Base-by-base conservation (phyloP, 1,140 invertebrate species). In the Lepidotrigona ventralis region DNA sequence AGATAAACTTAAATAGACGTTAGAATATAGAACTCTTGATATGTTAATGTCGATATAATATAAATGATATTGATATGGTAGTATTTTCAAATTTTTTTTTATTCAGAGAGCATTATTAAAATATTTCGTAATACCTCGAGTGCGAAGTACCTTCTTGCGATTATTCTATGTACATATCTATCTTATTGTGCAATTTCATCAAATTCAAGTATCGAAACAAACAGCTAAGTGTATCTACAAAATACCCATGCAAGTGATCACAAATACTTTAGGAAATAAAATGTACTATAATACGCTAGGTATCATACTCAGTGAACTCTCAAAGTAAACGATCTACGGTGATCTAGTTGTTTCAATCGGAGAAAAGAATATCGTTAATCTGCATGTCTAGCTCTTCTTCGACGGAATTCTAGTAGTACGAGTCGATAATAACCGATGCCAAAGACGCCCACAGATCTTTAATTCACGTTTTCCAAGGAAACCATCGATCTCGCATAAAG, bases 331-430 rank as follows among this genome's bases (percentile, higher is more conserved):
- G 19, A 15, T 68, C n/a, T 39, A 2, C 21, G 12, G 23, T 9
- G 21, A n/a, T 14, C 15, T 71, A 53, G 77, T 85, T 68, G 70
- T 71, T 51, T 70, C 39, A 17, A 9, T n/a, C 21, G 23, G n/a
- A n/a, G 15, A 1, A 0, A 51, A 46, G 39, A 15, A 17, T 17
- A n/a, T n/a, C 0, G 58, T 60, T 5, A 39, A 81, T 23, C 66
- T 64, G 58, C 77, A 78, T 54, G 56, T 46, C 6, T 46, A 60
- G 51, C 46, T 29, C 26, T 68, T 78, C 19, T n/a, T 23, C 12
- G 4, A 12, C 11, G 9, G 15, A 8, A 9, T 21, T 73, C 23
- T 64, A 63, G 73, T 46, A 21, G 33, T 26, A 76, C 21, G 12
- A 46, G 54, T 60, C 73, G 14, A 74, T n/a, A 53, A 76, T 39